Percentiles rank a stretch among this genome's conserved stretches.
Conservation (phyloP, 2,797 vertebrate genomes). For the Protonibea diacanthus region DNA sequence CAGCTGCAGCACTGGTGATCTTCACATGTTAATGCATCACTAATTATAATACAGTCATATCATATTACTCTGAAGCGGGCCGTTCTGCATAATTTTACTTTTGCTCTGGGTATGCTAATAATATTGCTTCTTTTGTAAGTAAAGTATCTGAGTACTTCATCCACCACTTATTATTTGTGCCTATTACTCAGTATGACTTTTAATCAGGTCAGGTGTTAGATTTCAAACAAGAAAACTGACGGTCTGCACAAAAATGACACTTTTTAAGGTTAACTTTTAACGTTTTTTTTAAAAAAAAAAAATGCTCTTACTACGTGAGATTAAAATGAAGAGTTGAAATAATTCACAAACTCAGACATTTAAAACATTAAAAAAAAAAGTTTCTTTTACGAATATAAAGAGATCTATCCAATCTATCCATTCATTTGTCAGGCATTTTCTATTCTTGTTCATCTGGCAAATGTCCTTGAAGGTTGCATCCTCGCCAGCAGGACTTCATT, state of each 20-base stretch:
- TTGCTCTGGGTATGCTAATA: background rate
- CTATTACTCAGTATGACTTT: background rate
- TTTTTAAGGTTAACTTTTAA: background rate
- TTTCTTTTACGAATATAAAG: background rate
- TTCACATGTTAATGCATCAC: background rate
- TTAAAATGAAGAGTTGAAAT: background rate
- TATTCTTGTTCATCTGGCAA: background rate
- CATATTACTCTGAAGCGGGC: background rate
- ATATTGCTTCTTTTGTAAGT: background rate
- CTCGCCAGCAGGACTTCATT: conserved; percentile 22
- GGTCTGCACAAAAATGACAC: background rate
- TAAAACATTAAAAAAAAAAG: background rate
- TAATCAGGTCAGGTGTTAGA: background rate
- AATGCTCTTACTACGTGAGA: too few species aligned
- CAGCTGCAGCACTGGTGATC: background rate
- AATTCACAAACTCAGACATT: background rate
- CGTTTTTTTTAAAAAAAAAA: too few species aligned
- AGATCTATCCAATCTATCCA: background rate
- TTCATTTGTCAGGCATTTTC: background rate
- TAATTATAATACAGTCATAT: background rate
- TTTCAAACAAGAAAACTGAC: background rate
- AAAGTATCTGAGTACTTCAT: background rate
- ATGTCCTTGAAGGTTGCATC: conserved; percentile 2
- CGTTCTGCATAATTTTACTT: background rate
- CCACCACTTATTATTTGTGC: background rate